Percentiles rank a stretch among this genome's conserved stretches.
Evolutionary conservation across 2,113 vertebrate genomes (phyloP).

Genomic region (Zingel zingel): DNA sequence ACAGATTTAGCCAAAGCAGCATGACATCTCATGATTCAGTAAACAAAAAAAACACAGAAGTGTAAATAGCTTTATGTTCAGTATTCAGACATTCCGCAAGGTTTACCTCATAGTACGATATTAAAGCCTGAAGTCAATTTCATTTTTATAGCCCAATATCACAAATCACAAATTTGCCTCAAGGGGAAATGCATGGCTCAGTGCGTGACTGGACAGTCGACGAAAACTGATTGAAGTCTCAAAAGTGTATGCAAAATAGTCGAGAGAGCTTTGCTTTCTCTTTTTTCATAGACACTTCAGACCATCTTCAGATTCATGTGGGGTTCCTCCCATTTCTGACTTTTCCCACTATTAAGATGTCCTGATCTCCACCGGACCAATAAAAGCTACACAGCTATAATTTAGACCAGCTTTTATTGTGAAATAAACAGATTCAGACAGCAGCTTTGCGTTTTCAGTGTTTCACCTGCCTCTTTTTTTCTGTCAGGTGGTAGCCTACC

Average conservation of each 20-base stretch:
- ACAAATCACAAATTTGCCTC: not conserved
- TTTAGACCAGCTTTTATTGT: not conserved
- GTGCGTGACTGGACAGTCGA: not conserved
- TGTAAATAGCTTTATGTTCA: not conserved
- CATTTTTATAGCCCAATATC: not conserved
- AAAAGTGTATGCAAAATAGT: not conserved
- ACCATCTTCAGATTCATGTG: constrained; percentile 5
- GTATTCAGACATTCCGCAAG: not conserved
- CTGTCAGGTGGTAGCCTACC: constrained; percentile 94
- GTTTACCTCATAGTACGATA: not conserved
- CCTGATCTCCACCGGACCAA: not conserved
- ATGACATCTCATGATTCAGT: not conserved
- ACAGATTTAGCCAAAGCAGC: not conserved
- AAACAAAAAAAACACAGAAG: constrained; percentile 2
- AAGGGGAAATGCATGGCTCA: not conserved
- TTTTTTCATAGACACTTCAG: not conserved
- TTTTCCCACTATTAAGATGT: not conserved
- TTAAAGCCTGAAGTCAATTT: not conserved
- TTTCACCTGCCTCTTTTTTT: constrained; percentile 8
- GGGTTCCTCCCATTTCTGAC: not conserved
- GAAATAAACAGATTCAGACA: not conserved
- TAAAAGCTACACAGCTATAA: not conserved
- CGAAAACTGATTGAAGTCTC: not conserved
- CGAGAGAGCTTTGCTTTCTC: not conserved
- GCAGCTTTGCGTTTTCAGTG: not conserved